These are phyloP conservation scores for Oxyruncus cristatus DNA, from an alignment of 2,113 vertebrate species.

Conservation along the genomic window DNA sequence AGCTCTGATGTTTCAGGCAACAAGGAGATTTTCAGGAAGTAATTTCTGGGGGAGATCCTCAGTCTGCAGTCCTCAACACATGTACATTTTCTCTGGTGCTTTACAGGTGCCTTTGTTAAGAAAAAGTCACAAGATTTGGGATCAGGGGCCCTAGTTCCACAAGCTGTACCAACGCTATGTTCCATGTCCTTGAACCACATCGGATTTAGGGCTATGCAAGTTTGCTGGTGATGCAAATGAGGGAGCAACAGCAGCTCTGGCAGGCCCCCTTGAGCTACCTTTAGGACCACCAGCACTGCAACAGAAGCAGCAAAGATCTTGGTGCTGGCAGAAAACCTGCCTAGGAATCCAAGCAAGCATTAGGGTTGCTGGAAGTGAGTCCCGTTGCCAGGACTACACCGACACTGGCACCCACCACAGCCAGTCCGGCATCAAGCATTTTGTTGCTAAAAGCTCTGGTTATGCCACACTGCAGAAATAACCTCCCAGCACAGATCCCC, in stretches of 20 bases:
- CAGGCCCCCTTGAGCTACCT: neutral
- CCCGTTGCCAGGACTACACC: neutral
- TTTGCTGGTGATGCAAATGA: neutral
- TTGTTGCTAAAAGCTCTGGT: neutral
- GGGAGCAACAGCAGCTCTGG: neutral
- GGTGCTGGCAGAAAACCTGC: neutral
- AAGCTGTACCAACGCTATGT: neutral
- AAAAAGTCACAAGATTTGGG: neutral
- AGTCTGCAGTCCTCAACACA: neutral
- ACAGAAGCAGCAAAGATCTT: neutral
- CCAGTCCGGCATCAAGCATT: neutral
- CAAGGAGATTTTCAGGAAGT: conserved; percentile 20
- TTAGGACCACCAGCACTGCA: neutral
- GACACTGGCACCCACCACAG: neutral
- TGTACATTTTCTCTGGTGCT: neutral
- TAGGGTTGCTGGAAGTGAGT: neutral
- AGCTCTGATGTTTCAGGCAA: neutral
- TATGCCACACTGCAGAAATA: neutral
- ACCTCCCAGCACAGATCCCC: neutral
- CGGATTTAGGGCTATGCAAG: neutral
- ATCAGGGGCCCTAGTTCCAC: neutral
- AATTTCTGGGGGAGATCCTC: neutral
- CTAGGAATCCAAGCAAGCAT: neutral
- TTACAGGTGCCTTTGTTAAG: neutral
- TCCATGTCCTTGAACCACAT: neutral